Conservation (phyloP, 37 sponge, comb jelly and placozoan genomes). For the Bolinopsis microptera region DNA sequence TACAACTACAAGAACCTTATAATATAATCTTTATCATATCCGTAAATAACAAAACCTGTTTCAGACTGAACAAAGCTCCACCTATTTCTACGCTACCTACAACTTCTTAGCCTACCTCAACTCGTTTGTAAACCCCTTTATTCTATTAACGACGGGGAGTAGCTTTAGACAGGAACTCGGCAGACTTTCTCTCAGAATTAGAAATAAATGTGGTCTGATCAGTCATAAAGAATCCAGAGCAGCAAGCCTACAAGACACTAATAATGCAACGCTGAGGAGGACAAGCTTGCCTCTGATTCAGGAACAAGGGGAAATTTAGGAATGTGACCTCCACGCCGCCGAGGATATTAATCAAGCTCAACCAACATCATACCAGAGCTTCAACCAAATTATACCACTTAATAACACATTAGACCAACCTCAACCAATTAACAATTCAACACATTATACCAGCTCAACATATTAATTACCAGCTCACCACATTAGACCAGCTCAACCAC, state of each 20-base stretch:
- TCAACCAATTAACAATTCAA: no score
- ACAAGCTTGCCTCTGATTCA: neutral
- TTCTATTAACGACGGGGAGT: conserved; percentile 51
- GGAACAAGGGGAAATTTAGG: neutral
- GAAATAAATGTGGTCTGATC: neutral
- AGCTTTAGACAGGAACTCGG: neutral
- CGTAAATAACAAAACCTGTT: neutral
- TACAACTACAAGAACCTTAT: no score
- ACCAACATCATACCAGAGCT: no score
- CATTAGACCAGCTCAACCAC: no score
- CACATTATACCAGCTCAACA: no score
- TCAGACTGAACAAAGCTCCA: neutral
- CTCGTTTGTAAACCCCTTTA: conserved; percentile 64
- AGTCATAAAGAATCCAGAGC: neutral
- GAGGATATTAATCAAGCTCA: no score
- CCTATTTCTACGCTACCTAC: conserved; percentile 51
- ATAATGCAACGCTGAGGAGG: no score
- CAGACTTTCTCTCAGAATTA: neutral
- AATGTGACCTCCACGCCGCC: no score
- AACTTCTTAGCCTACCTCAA: conserved; percentile 59
- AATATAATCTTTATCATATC: no score
- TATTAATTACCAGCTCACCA: no score
- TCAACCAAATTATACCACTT: no score
- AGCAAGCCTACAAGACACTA: neutral
- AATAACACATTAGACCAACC: no score